Evolutionary conservation across 2,113 vertebrate genomes (phyloP), one percentile per base, ranked within the genome.

Genomic region (Zosterops japonicus): DNA sequence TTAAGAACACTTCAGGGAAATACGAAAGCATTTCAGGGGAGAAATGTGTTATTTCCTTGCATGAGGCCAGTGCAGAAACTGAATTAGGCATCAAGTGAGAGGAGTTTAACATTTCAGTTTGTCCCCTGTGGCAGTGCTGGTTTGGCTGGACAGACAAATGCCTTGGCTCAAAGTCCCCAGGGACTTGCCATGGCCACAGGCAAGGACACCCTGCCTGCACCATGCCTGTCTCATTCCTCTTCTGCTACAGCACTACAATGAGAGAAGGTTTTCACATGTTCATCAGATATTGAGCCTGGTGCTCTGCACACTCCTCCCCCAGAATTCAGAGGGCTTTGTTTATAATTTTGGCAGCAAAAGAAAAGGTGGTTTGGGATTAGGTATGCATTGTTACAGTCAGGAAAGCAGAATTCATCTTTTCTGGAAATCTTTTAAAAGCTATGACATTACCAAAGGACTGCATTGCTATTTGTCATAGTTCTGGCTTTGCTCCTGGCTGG

Each of bases 201-300:
- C n/a, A 41, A 1, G 13, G 36, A 69, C 42, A n/a, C 25, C 29
- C 29, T 1, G 12, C 31, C 50, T 61, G 67, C 0, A 2, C 69
- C 4, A 2, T 39, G n/a, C 57, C 57, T 5, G 4, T 29, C 61
- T 68, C 82, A 41, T 22, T 46, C 25, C n/a, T 41, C 42, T 89
- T 50, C 91, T 83, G 63, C 55, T 28, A 12, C 8, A 1, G 44
- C 0, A 0, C 35, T 84, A 33, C 39, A 60, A 36, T 0, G 0
- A 80, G 36, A 29, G 3, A 60, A 83, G 11, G 21, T 24, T 44
- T 76, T 60, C 4, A 4, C 28, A 25, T 0, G 0, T 29, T 24
- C 1, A 1, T 63, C 39, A 67, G 47, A 36, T 52, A 65, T 31
- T 36, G 33, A 35, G 23, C 28, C 39, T 31, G 50, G 11, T 1